Conservation (phyloP, 2,113 vertebrate genomes). For the Zootoca vivipara region DNA sequence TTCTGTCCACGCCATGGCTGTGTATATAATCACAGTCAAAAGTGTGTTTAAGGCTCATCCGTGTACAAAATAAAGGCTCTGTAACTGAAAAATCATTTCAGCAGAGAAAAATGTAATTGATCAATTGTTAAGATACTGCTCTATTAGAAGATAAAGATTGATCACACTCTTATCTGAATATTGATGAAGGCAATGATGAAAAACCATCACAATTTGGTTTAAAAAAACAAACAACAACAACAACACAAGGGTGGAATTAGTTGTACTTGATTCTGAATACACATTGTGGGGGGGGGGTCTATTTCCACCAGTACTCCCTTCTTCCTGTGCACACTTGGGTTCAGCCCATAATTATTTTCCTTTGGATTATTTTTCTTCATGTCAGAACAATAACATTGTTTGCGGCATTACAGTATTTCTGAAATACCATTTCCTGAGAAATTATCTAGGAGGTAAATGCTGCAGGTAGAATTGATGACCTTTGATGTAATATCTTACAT, state of each 20-base stretch:
- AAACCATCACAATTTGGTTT: neutral
- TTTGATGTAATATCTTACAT: slow-evolving; percentile 32
- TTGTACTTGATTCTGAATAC: neutral
- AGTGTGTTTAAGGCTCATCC: neutral
- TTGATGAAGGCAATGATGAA: slow-evolving; percentile 25
- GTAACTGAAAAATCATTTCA: neutral
- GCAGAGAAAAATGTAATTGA: neutral
- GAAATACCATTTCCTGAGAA: slow-evolving; percentile 8
- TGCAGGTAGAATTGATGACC: slow-evolving; percentile 32
- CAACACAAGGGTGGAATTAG: slow-evolving; percentile 24
- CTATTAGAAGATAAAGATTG: slow-evolving; percentile 1
- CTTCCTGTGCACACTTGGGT: neutral
- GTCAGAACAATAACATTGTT: slow-evolving; percentile 23
- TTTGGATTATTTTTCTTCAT: slow-evolving; percentile 16
- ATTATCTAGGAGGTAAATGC: slow-evolving; percentile 29
- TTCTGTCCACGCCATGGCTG: too few relatives aligned
- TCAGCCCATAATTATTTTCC: slow-evolving; percentile 5
- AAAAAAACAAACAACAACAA: too few relatives aligned
- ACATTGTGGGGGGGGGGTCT: too few relatives aligned
- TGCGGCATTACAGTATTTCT: slow-evolving; percentile 41
- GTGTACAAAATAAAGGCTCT: neutral
- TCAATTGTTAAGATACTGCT: slow-evolving; percentile 8
- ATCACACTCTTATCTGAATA: neutral
- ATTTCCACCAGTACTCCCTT: neutral
- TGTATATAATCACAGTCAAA: neutral